These are phyloP conservation scores for Drosophila takahashii DNA, from an alignment of 1,140 invertebrate genomes.

Conservation along the genomic window DNA sequence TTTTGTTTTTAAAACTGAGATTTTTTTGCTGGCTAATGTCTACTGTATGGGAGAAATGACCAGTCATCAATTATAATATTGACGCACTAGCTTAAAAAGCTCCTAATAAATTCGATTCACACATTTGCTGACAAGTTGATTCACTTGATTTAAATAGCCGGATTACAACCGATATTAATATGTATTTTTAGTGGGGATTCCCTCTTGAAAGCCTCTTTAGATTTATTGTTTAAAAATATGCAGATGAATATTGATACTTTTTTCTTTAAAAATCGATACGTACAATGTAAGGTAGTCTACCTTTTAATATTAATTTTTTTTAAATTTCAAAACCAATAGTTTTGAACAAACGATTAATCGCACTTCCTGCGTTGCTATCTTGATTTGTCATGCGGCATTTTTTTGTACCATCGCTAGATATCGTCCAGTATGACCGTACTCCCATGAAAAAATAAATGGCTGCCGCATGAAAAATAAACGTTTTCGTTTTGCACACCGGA, in stretches of 20 bases:
- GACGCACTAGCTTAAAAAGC: conserved; percentile 46
- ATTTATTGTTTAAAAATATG: no score
- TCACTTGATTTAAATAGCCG: conserved; percentile 43
- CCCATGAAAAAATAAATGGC: conserved; percentile 64
- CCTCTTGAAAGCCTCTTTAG: no score
- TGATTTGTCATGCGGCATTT: background rate
- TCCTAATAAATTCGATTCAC: conserved; percentile 43
- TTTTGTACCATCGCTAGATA: conserved; percentile 20
- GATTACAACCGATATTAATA: conserved; percentile 9
- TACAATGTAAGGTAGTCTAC: no score
- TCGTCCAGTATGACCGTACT: conserved; percentile 1
- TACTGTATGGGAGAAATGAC: conserved; percentile 4
- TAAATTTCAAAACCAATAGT: background rate
- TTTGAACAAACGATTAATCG: background rate
- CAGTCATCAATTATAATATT: conserved; percentile 38
- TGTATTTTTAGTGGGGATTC: background rate
- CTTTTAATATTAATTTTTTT: no score
- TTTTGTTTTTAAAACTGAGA: no score
- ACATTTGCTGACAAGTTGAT: conserved; percentile 32
- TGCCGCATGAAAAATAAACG: conserved; percentile 72
- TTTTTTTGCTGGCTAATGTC: background rate
- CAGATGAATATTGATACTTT: no score
- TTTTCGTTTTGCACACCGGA: conserved; percentile 62
- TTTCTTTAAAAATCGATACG: no score
- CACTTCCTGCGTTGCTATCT: background rate